Percentiles rank a stretch among this genome's conserved stretches.
phyloP scores from a whole-genome alignment of 2,797 vertebrate species.

The Cossypha caffra region DNA sequence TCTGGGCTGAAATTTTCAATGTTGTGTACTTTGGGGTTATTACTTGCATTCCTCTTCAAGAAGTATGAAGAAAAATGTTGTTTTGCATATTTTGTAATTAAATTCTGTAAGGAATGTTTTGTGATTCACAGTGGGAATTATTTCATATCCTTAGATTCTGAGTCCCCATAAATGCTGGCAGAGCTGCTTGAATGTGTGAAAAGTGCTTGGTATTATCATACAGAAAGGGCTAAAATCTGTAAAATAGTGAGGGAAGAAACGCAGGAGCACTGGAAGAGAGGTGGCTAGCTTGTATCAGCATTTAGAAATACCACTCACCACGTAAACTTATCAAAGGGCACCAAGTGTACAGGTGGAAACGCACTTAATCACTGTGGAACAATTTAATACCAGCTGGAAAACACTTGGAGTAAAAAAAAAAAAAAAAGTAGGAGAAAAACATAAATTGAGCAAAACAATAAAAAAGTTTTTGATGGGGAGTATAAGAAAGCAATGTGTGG shows the following conservation, averaged over 20 bases:
- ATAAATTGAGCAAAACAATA: neutral
- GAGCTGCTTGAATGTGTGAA: neutral
- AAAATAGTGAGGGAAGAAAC: neutral
- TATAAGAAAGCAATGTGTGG: neutral
- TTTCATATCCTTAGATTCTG: neutral
- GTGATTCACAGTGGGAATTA: neutral
- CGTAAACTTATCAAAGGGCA: neutral
- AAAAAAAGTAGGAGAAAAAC: neutral
- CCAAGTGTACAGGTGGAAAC: neutral
- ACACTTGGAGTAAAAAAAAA: neutral
- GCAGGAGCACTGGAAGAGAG: neutral
- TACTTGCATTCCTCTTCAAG: accelerated
- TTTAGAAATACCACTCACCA: neutral
- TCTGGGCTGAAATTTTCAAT: accelerated
- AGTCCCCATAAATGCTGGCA: neutral
- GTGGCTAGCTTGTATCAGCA: neutral
- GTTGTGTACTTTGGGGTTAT: neutral
- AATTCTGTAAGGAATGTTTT: neutral
- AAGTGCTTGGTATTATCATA: too few relatives aligned
- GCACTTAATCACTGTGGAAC: accelerated
- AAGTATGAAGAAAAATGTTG: accelerated
- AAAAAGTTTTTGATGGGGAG: neutral
- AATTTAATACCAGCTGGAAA: neutral
- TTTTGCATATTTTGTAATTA: accelerated
- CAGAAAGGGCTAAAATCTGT: neutral